Conservation (phyloP, 2,797 vertebrate genomes). For the Clamator glandarius region DNA sequence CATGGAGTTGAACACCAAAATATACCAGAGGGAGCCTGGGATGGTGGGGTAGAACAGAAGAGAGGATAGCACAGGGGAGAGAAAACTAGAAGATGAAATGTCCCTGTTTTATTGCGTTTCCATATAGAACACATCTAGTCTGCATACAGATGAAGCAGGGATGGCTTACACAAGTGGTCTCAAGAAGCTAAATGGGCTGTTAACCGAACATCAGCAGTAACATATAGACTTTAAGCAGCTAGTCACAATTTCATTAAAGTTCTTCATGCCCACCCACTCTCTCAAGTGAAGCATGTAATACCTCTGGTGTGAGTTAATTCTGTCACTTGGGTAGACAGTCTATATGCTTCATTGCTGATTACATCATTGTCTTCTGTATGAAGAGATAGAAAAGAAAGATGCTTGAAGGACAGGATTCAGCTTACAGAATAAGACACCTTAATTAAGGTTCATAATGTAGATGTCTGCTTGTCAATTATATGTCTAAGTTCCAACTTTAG, state of each 20-base stretch:
- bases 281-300: not conserved
- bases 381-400: not conserved
- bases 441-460: not conserved
- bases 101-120: not conserved
- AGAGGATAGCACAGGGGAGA: not conserved
- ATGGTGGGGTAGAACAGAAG: not conserved
- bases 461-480: not conserved
- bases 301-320: not conserved
- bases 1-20: not conserved
- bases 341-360: not conserved
- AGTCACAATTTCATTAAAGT: not conserved
- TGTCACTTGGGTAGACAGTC: not conserved
- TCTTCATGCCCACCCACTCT: not conserved
- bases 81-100: not conserved
- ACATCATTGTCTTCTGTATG: not conserved
- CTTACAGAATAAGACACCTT: not conserved
- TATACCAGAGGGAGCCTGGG: not conserved
- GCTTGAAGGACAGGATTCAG: not conserved
- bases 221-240: not conserved
- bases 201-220: not conserved
- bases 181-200: not conserved
- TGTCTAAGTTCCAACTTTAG: not conserved
- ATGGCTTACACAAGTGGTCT: not conserved
- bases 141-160: not conserved
- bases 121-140: not conserved